Conservation (phyloP, 2,888 invertebrate species). For the Oligia strigilis region DNA sequence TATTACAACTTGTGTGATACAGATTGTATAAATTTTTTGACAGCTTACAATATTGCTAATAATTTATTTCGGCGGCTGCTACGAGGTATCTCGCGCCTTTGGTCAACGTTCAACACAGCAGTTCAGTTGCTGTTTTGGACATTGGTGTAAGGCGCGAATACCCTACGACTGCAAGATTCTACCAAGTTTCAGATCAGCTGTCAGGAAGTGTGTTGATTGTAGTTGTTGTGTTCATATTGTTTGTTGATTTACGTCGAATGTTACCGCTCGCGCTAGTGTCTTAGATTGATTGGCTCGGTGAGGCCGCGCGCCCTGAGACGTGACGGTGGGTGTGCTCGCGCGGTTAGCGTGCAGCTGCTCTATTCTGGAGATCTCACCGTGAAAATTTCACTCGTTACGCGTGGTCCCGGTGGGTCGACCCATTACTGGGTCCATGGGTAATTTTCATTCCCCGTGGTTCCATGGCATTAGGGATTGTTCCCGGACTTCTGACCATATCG, state of each 20-base stretch:
- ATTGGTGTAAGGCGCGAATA: constrained; percentile 49
- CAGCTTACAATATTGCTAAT: not conserved
- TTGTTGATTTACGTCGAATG: not conserved
- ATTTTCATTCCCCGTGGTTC: not conserved
- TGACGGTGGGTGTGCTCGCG: not conserved
- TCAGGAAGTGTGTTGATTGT: not conserved
- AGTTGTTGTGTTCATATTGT: not conserved
- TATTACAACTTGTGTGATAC: not conserved
- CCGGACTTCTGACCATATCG: not conserved
- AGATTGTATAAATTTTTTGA: not conserved
- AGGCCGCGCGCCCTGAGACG: too few species aligned
- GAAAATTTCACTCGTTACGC: not conserved
- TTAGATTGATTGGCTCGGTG: not conserved
- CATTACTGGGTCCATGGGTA: not conserved
- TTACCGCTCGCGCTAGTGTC: too few species aligned
- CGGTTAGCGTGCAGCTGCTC: not conserved
- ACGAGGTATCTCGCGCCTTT: constrained; percentile 29
- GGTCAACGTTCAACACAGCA: constrained; percentile 64
- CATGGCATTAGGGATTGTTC: not conserved
- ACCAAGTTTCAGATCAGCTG: not conserved
- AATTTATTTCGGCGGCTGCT: not conserved
- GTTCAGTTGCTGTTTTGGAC: constrained; percentile 54
- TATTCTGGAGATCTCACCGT: not conserved
- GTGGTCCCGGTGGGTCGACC: not conserved
- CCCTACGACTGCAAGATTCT: constrained; percentile 13